phyloP scores from a whole-genome alignment of 2,113 vertebrate species.

The Myotis brandtii region DNA sequence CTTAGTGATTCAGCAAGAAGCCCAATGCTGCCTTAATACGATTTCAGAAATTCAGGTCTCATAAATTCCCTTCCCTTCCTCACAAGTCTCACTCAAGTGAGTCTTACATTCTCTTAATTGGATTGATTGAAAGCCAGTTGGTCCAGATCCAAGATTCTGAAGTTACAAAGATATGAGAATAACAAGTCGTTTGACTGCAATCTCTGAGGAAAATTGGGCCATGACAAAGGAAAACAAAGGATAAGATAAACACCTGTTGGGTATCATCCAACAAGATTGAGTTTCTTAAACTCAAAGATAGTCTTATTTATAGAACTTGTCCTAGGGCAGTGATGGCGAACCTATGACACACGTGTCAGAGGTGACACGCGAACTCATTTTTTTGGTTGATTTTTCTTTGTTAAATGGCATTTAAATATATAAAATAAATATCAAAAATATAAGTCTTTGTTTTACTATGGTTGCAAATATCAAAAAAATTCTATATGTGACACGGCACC shows the following conservation, averaged over 20 bases:
- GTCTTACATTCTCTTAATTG: background rate
- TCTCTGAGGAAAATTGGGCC: conserved; percentile 27
- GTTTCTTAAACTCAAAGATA: background rate
- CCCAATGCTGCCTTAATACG: background rate
- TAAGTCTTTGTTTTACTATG: no score
- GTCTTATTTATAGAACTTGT: background rate
- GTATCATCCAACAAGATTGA: background rate
- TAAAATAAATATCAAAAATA: no score
- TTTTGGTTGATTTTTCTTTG: no score
- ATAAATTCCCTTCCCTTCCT: background rate
- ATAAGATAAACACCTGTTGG: background rate
- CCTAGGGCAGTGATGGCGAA: background rate
- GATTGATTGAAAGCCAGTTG: background rate
- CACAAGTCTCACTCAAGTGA: background rate
- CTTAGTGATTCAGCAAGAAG: background rate
- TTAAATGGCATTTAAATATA: no score
- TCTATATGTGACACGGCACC: no score
- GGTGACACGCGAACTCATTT: no score
- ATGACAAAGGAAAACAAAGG: conserved; percentile 26
- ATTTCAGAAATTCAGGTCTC: conserved; percentile 15
- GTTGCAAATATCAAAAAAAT: no score
- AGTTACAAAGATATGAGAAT: background rate
- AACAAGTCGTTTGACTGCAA: background rate
- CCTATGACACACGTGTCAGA: no score
- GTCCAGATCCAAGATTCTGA: conserved; percentile 12